A percentile compares a stretch with the other conserved stretches of the same genome.
phyloP scores from a whole-genome alignment of 2,888 invertebrate genomes.

The Smittia sp. region DNA sequence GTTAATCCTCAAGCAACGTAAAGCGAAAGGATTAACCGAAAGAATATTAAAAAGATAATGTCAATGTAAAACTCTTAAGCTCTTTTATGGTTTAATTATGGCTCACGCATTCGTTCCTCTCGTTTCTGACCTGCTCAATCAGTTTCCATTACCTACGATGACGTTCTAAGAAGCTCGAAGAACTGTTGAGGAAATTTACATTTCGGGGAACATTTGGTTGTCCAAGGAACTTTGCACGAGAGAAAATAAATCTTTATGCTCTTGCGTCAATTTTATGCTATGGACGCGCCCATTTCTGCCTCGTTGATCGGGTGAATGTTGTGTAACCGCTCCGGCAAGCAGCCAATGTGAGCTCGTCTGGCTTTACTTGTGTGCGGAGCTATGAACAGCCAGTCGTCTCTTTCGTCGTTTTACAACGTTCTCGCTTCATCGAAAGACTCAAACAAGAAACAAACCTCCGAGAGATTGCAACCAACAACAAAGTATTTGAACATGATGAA shows the following conservation, averaged over 20 bases:
- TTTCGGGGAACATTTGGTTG: not conserved
- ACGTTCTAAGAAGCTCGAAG: not conserved
- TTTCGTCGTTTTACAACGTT: conserved; percentile 7
- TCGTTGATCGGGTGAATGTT: conserved; percentile 33
- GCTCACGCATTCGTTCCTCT: not conserved
- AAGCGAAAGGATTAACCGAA: conserved; percentile 33
- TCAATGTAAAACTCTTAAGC: conserved; percentile 31
- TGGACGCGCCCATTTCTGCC: conserved; percentile 36
- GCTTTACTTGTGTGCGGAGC: not conserved
- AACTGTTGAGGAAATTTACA: not conserved
- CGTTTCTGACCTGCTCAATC: conserved; percentile 34
- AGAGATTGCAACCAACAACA: not conserved
- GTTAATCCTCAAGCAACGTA: not conserved
- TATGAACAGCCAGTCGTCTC: not conserved
- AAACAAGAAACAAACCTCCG: conserved; percentile 20
- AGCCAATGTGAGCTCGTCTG: conserved; percentile 30
- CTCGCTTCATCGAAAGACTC: conserved; percentile 7
- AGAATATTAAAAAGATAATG: conserved; percentile 40
- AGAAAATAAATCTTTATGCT: not conserved
- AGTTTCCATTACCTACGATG: conserved; percentile 27
- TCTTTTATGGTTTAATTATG: conserved; percentile 41
- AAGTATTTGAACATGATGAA: not conserved
- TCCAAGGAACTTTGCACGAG: not conserved
- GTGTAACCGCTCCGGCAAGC: conserved; percentile 21
- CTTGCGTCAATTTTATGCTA: not conserved